A percentile compares a stretch with the other conserved stretches of the same genome.
phyloP scores from a whole-genome alignment of 2,888 invertebrate species.

The Muscina levida region DNA sequence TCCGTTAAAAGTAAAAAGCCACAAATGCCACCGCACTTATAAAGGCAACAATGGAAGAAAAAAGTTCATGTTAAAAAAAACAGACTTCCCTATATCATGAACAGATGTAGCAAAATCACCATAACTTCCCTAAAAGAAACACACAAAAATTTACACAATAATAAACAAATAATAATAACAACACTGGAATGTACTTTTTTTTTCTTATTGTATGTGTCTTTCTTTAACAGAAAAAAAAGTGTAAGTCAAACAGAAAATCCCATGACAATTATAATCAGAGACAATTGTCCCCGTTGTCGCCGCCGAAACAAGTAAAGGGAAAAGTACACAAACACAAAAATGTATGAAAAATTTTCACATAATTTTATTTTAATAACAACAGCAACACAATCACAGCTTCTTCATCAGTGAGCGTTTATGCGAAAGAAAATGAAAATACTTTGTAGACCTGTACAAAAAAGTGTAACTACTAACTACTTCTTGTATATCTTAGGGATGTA shows the following conservation, averaged over 20 bases:
- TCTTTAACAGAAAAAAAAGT: neutral
- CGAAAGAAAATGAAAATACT: no score
- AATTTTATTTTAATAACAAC: neutral
- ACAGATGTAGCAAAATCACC: no score
- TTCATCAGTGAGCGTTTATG: no score
- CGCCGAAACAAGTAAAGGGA: no score
- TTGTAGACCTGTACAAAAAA: no score
- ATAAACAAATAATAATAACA: conserved; percentile 1
- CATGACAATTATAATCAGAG: conserved; percentile 10
- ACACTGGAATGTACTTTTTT: neutral
- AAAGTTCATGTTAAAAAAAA: conserved; percentile 5
- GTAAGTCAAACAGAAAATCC: neutral
- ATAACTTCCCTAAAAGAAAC: neutral
- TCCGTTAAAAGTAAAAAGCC: neutral
- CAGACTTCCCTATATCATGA: neutral
- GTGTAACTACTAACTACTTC: no score
- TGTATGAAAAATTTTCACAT: neutral
- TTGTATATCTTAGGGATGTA: no score
- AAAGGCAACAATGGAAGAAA: neutral
- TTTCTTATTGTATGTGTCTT: no score
- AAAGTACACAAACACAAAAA: neutral
- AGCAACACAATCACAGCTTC: neutral
- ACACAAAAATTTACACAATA: neutral
- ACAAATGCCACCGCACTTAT: neutral
- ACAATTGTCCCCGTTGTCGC: neutral